Conservation (phyloP, 2,888 invertebrate species). For the Drosophila algonquin region DNA sequence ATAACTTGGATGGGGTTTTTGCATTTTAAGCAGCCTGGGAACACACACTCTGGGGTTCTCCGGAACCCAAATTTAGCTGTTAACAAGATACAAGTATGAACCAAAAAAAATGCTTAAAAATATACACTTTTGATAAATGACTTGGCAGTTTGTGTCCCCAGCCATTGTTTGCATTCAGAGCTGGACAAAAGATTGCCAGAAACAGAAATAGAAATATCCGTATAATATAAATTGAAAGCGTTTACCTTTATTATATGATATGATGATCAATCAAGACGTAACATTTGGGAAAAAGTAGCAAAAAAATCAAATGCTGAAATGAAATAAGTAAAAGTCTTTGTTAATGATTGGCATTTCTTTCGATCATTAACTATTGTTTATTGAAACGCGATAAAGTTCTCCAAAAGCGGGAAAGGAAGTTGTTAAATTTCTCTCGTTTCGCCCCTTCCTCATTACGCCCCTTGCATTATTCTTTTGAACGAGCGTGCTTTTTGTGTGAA, state of each 20-base stretch:
- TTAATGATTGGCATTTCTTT: constrained; percentile 26
- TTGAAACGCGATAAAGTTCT: constrained; percentile 27
- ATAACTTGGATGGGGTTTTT: constrained; percentile 26
- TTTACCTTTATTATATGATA: constrained; percentile 57
- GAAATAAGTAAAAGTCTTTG: constrained; percentile 38
- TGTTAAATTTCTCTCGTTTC: constrained; percentile 33
- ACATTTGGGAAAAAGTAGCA: constrained; percentile 19
- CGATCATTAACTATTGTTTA: constrained; percentile 24
- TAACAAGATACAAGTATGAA: constrained; percentile 32
- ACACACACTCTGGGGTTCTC: constrained; percentile 40
- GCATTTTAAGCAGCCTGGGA: constrained; percentile 64
- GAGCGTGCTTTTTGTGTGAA: constrained; percentile 3
- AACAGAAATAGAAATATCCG: constrained; percentile 36
- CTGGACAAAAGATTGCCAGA: constrained; percentile 28
- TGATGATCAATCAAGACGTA: constrained; percentile 59
- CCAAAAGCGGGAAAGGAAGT: constrained; percentile 20
- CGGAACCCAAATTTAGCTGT: constrained; percentile 67
- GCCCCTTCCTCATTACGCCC: constrained; percentile 71
- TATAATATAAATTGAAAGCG: constrained; percentile 60
- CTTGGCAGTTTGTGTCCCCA: constrained; percentile 44
- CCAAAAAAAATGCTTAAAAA: constrained; percentile 50
- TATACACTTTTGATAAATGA: constrained; percentile 70
- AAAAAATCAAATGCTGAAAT: constrained; percentile 5
- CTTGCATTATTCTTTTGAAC: constrained; percentile 58
- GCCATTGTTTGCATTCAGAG: constrained; percentile 45